Evolutionary conservation across 1,140 invertebrate species (phyloP).

Genomic region (Papilio aristodemus): DNA sequence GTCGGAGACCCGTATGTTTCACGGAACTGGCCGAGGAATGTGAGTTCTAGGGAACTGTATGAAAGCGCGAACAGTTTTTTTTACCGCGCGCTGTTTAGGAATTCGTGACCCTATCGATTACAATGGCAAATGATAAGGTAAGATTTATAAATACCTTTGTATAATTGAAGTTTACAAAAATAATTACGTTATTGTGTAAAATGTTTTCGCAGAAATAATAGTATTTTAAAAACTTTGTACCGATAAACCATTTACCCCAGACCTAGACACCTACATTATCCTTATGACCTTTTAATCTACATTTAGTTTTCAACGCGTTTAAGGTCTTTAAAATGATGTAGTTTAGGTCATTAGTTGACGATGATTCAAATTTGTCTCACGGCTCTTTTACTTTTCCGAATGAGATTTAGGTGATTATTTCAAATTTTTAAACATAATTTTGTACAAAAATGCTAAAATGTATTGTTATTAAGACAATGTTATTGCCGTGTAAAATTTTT

Average conservation of each 20-base stretch:
- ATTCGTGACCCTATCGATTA: slow-evolving; percentile 10
- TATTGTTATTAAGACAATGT: too few relatives aligned
- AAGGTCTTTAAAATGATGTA: too few relatives aligned
- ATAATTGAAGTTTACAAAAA: not conserved
- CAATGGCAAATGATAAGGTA: not conserved
- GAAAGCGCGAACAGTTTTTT: not conserved
- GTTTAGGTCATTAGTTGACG: too few relatives aligned
- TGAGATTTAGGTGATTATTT: too few relatives aligned
- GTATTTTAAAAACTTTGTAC: not conserved
- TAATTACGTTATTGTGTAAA: not conserved
- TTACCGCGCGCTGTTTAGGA: not conserved
- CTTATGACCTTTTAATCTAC: too few relatives aligned
- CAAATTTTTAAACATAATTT: too few relatives aligned
- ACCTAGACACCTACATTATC: not conserved
- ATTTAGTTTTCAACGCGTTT: too few relatives aligned
- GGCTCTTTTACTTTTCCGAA: too few relatives aligned
- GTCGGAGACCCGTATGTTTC: not conserved
- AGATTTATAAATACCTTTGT: not conserved
- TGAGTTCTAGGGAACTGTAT: not conserved
- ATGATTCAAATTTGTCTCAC: too few relatives aligned
- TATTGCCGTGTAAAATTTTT: too few relatives aligned
- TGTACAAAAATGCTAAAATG: too few relatives aligned
- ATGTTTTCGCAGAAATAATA: not conserved
- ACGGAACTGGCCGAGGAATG: not conserved
- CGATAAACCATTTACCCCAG: not conserved